Evolutionary conservation across 2,888 invertebrate species (phyloP), one percentile per base, ranked within the genome.

Genomic region (Chorisops tibialis): DNA sequence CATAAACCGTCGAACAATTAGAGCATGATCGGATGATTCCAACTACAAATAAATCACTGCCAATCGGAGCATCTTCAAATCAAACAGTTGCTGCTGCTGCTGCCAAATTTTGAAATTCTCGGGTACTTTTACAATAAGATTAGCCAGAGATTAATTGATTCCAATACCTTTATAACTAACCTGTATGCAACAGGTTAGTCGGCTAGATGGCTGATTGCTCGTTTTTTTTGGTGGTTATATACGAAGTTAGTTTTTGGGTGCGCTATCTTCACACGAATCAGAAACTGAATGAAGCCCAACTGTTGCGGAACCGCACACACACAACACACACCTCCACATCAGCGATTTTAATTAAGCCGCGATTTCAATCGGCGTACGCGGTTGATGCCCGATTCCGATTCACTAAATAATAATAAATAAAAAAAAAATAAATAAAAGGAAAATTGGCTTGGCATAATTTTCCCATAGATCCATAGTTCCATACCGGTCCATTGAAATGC

Each of bases 381-480:
- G 30, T 30, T 54, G 52, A 54, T 54, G 52, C 52, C 21, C 41
- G 11, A 9, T 21, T 41, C 21, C n/a, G 52, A 21, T 41, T 22
- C 30, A 7, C 30, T 30, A 30, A 30, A 30, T 30, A 30, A 30
- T 30, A 24, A 5, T 5, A 24, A 24, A 30, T 7, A 30, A 30
- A 30, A 30, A 30, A 7, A 30, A 9, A 30, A 30, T 5, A 30
- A 30, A 30, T 7, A 30, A 30, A 30, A 30, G 30, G 5, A 54
- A 54, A 54, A 41, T 41, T 54, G 24, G n/a, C 41, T 22, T 41
- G 35, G 52, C 52, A 41, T 54, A 54, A 54, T 54, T 54, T 54
- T 54, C 52, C 21, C 41, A 41, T 54, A 19, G 52, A 14, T 45
- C 30, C 30, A 41, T 54, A 19, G 52, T n/a, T 45, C 30, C 30